phyloP scores from a whole-genome alignment of 1,140 invertebrate genomes.

The Babylonia areolata region DNA sequence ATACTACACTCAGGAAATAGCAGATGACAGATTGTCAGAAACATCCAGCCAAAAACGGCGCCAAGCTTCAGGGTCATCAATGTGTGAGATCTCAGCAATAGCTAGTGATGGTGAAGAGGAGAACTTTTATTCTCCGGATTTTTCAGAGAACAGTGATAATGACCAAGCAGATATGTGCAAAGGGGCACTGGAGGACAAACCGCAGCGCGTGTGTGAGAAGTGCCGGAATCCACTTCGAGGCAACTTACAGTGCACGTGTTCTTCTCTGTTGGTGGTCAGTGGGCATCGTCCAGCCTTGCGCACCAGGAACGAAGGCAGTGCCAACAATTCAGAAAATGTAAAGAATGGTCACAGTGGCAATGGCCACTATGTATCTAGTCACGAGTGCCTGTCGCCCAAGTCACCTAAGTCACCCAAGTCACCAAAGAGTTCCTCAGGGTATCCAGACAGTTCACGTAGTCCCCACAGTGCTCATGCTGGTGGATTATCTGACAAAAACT shows the following conservation, averaged over 20 bases:
- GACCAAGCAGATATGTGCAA: slow-evolving; percentile 40
- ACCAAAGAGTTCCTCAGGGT: slow-evolving; percentile 45
- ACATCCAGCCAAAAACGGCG: slow-evolving; percentile 33
- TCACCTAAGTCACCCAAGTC: slow-evolving; percentile 51
- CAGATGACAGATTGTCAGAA: slow-evolving; percentile 26
- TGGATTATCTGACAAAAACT: slow-evolving; percentile 19
- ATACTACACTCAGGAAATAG: slow-evolving; percentile 45
- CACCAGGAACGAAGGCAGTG: slow-evolving; percentile 42
- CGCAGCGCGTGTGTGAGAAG: slow-evolving; percentile 32
- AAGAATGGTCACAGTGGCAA: slow-evolving; percentile 31
- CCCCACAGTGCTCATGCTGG: slow-evolving; percentile 31
- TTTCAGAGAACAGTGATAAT: slow-evolving; percentile 49
- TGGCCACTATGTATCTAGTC: slow-evolving; percentile 37
- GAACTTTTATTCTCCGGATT: slow-evolving; percentile 52
- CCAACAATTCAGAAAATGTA: slow-evolving; percentile 40
- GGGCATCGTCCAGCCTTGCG: slow-evolving; percentile 44
- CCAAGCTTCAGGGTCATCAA: slow-evolving; percentile 20
- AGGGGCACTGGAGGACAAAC: slow-evolving; percentile 1
- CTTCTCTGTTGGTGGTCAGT: slow-evolving; percentile 31
- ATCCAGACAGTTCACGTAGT: slow-evolving; percentile 24
- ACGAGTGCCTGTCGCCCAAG: slow-evolving; percentile 52
- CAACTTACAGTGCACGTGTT: slow-evolving; percentile 29
- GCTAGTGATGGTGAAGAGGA: slow-evolving; percentile 48
- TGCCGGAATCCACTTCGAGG: slow-evolving; percentile 19
- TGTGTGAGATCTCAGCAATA: slow-evolving; percentile 40